These are phyloP conservation scores for Trachemys scripta DNA, from an alignment of 2,113 vertebrate species.

Conservation along the genomic window DNA sequence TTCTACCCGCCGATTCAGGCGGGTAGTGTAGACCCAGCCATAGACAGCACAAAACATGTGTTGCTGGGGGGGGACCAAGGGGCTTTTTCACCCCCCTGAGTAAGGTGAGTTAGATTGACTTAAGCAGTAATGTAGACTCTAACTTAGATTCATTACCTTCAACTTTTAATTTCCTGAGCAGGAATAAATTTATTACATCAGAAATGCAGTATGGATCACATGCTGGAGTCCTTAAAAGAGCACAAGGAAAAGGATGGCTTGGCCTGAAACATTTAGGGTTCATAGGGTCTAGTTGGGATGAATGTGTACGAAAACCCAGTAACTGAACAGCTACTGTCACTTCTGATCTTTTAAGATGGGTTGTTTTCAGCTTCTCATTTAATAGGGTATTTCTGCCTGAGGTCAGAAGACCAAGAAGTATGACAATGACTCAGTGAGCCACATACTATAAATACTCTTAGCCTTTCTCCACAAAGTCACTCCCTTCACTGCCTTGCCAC, in stretches of 20 bases:
- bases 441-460: neutral
- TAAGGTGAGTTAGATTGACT: too few relatives aligned
- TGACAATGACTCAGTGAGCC: neutral
- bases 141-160: neutral
- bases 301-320: neutral
- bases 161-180: neutral
- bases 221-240: neutral
- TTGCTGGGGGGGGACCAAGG: too few relatives aligned
- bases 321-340: neutral
- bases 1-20: too few relatives aligned
- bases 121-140: too few relatives aligned
- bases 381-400: neutral
- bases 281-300: fast-evolving
- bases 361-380: neutral
- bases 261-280: fast-evolving
- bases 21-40: too few relatives aligned
- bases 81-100: too few relatives aligned
- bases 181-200: neutral
- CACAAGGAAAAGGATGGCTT: neutral
- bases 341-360: neutral
- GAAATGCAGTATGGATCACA: neutral
- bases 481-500: neutral
- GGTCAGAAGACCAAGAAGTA: neutral
- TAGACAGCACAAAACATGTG: too few relatives aligned
- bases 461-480: neutral